Base-by-base conservation (phyloP, 1,140 invertebrate species). In the Drosophila gunungcola region DNA sequence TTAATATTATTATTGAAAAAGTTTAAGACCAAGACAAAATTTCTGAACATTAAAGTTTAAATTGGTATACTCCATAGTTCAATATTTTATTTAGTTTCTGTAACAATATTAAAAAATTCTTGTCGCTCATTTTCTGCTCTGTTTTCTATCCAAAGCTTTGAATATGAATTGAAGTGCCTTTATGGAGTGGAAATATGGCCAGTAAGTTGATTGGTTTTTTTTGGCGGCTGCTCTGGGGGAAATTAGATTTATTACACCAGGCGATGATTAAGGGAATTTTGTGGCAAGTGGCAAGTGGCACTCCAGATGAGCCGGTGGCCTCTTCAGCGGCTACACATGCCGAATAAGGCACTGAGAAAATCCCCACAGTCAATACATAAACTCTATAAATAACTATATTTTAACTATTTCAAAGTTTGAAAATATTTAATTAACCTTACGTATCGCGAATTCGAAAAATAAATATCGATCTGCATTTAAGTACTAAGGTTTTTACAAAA, bases 181-280 rank as follows among this genome's bases (percentile, higher is more conserved):
- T 54, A 10, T 45, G 42, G n/a, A 55, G 67, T 48, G 62, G 52
- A 34, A 38, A 56, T 61, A 36, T n/a, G 25, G 41, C 9, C 64
- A 51, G 64, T 58, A 41, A 48, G 52, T 58, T 72, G 51, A 57
- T 69, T 51, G 46, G 41, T 70, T 70, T 70, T 70, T 48, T 21
- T 76, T 60, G 57, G 27, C 13, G 42, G 51, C 46, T 43, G 45
- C 62, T 73, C 56, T 69, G 70, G 78, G 76, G 78, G 63, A 80
- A 79, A 80, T 80, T 70, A 70, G 77, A 80, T 80, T 80, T 80
- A 80, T 80, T 80, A 80, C 64, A 75, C 41, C 43, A 43, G 52
- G 32, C 73, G 41, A 80, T 80, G 77, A 80, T 80, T 80, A 80
- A 70, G 78, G 77, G 77, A 80, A 80, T 80, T 80, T 80, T 80